Percentiles rank a stretch among this genome's conserved stretches.
These are phyloP conservation scores for Phalloptychus januarius DNA, from an alignment of 2,797 vertebrate genomes.

Conservation along the genomic window DNA sequence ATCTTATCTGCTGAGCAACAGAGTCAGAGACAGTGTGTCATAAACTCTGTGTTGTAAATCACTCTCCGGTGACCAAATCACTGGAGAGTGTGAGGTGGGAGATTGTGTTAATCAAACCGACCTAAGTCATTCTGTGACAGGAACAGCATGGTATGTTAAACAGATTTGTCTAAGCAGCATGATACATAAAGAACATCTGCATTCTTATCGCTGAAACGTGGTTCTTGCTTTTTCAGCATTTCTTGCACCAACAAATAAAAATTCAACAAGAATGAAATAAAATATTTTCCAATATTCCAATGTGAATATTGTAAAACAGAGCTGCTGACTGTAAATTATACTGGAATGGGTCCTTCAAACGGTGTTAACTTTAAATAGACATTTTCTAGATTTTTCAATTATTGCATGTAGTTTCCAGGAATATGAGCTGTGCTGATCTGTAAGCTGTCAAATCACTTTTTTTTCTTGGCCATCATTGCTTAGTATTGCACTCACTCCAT, in stretches of 20 bases:
- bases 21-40: neutral
- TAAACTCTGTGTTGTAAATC: slow-evolving; percentile 1
- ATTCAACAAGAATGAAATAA: neutral
- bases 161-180: neutral
- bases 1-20: neutral
- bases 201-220: neutral
- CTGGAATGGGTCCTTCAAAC: neutral
- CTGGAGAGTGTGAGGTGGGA: neutral
- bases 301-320: neutral
- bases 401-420: neutral
- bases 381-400: neutral
- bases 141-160: neutral
- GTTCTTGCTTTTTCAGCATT: neutral
- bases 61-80: neutral
- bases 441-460: neutral
- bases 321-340: neutral
- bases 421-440: neutral
- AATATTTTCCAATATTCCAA: neutral
- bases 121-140: neutral
- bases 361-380: neutral
- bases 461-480: neutral
- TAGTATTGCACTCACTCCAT: neutral
- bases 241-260: neutral
- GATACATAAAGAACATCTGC: neutral
- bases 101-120: neutral